Percentiles rank a stretch among this genome's conserved stretches.
These are phyloP conservation scores for Tribolium castaneum DNA, from an alignment of 1,140 invertebrate species.

Conservation along the genomic window DNA sequence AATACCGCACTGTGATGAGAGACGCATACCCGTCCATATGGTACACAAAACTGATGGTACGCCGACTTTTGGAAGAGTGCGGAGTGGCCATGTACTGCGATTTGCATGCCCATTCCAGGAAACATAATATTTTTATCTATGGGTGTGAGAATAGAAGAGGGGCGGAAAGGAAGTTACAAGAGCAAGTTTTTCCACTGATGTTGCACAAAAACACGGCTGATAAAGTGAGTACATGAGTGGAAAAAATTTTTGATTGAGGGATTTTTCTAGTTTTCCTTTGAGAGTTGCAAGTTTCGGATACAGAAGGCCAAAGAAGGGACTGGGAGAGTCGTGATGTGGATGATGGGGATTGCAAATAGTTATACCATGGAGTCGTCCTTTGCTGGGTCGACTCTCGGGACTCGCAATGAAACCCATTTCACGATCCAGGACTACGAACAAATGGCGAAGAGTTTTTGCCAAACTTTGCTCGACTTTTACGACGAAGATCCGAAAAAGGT, in stretches of 20 bases:
- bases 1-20: conserved; percentile 88
- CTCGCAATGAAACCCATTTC: conserved; percentile 89
- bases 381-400: conserved; percentile 84
- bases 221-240: conserved; percentile 72
- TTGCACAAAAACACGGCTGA: conserved; percentile 92
- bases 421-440: conserved; percentile 82
- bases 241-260: background rate
- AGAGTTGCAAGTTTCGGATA: conserved; percentile 93
- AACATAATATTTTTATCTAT: conserved; percentile 96
- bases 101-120: conserved; percentile 93
- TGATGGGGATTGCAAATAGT: conserved; percentile 92
- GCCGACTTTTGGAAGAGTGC: conserved; percentile 90
- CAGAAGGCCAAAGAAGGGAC: conserved; percentile 94
- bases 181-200: conserved; percentile 94
- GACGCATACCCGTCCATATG: conserved; percentile 94
- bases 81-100: conserved; percentile 95
- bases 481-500: conserved; percentile 89
- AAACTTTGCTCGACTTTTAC: conserved; percentile 90
- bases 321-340: conserved; percentile 92
- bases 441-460: conserved; percentile 90
- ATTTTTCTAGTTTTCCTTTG: conserved; percentile 86
- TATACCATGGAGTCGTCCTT: conserved; percentile 96
- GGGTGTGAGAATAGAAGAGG: conserved; percentile 91
- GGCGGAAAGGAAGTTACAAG: conserved; percentile 80
- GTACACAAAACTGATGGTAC: conserved; percentile 90